Conservation (phyloP, 2,113 vertebrate genomes). For the Origma solitaria region DNA sequence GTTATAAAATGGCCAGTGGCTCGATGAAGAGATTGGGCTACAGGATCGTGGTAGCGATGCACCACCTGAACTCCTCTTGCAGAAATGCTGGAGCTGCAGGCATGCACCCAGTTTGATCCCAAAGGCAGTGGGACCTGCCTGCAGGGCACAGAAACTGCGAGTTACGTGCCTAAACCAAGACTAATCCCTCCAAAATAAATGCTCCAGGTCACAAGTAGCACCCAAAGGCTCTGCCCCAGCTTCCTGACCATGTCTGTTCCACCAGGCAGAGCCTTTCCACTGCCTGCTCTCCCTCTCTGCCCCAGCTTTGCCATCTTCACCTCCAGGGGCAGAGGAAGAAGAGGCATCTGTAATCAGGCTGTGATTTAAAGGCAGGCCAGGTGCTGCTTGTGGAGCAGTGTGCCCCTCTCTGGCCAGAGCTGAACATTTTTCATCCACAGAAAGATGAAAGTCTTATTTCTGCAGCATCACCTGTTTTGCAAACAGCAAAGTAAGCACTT, state of each 20-base stretch:
- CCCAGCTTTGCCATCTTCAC: background rate
- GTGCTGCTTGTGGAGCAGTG: background rate
- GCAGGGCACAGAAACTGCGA: background rate
- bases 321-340: background rate
- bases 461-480: background rate
- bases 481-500: rapidly evolving
- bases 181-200: rapidly evolving
- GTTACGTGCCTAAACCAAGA: background rate
- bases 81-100: background rate
- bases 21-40: rapidly evolving
- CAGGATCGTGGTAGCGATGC: background rate
- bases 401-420: background rate
- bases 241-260: rapidly evolving
- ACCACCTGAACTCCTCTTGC: background rate
- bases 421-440: background rate
- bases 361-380: background rate
- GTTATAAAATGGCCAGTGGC: background rate
- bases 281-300: background rate
- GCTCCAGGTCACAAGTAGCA: background rate
- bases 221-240: background rate
- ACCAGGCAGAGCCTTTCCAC: rapidly evolving
- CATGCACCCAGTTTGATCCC: background rate
- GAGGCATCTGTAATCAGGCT: background rate
- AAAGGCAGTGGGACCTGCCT: background rate
- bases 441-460: rapidly evolving